These are phyloP conservation scores for Troides oblongomaculatus DNA, from an alignment of 2,888 invertebrate genomes.

Conservation along the genomic window DNA sequence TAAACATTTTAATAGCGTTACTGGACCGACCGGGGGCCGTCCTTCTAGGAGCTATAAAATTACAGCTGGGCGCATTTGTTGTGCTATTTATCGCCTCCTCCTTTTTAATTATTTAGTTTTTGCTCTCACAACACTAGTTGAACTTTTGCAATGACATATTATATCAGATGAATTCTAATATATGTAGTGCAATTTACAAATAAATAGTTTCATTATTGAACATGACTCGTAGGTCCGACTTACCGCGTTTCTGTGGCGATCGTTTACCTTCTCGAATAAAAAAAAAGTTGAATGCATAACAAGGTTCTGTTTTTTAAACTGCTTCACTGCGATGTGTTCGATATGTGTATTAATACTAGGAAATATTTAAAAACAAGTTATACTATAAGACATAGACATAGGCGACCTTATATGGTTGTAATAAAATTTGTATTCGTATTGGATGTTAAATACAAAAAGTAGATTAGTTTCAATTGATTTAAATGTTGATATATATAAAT, in stretches of 20 bases:
- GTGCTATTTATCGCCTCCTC: conserved; percentile 8
- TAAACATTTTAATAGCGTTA: conserved; percentile 9
- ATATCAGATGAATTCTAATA: conserved; percentile 4
- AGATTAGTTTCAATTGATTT: no score
- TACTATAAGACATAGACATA: neutral
- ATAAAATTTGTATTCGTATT: no score
- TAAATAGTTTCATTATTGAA: neutral
- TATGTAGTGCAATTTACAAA: conserved; percentile 14
- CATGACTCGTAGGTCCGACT: neutral
- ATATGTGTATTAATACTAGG: neutral
- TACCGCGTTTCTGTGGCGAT: neutral
- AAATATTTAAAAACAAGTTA: neutral
- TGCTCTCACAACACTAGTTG: conserved; percentile 7
- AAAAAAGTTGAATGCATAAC: neutral
- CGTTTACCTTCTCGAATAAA: neutral
- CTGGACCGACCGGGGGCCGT: neutral
- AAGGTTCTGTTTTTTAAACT: no score
- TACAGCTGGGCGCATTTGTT: conserved; percentile 25
- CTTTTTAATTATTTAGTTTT: conserved; percentile 18
- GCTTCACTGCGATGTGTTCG: no score
- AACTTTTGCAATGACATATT: conserved; percentile 7
- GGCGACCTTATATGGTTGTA: no score
- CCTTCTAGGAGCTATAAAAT: conserved; percentile 23
- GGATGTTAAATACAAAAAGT: no score
- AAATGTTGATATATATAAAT: no score